phyloP scores from a whole-genome alignment of 2,113 vertebrate species.

The Pangasianodon hypophthalmus region DNA sequence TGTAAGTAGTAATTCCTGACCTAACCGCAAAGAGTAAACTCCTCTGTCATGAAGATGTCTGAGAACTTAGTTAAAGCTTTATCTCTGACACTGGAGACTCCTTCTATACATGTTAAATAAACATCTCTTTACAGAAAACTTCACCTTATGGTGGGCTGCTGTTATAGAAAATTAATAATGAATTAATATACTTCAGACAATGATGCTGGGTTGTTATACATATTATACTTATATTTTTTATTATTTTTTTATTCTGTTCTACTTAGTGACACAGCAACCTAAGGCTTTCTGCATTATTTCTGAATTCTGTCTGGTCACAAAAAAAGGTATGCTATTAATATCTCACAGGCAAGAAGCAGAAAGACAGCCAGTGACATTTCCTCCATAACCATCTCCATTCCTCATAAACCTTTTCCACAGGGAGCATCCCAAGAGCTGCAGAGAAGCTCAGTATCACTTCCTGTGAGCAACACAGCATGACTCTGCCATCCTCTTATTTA shows the following conservation, averaged over 20 bases:
- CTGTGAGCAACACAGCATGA: background rate
- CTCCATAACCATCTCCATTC: background rate
- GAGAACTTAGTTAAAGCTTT: too few relatives aligned
- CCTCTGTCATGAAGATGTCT: too few relatives aligned
- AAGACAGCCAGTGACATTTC: constrained; percentile 24
- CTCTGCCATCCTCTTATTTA: background rate
- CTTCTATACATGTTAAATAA: too few relatives aligned
- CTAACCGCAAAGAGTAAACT: too few relatives aligned
- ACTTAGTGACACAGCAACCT: background rate
- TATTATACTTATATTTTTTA: background rate
- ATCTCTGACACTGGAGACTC: too few relatives aligned
- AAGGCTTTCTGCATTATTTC: background rate
- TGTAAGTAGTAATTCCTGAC: too few relatives aligned
- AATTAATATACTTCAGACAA: background rate
- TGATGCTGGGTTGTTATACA: background rate
- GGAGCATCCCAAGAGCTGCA: background rate
- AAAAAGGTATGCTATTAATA: constrained; percentile 13
- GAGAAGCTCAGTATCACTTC: constrained; percentile 1
- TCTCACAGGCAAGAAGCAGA: constrained; percentile 27
- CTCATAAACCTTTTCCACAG: constrained; percentile 14
- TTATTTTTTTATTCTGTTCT: background rate
- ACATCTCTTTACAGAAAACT: too few relatives aligned
- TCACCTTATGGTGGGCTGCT: background rate
- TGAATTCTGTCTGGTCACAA: background rate
- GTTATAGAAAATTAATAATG: background rate